A percentile compares a stretch with the other conserved stretches of the same genome.
Conservation (phyloP, 1,140 invertebrate genomes). For the Lucilia sericata region DNA sequence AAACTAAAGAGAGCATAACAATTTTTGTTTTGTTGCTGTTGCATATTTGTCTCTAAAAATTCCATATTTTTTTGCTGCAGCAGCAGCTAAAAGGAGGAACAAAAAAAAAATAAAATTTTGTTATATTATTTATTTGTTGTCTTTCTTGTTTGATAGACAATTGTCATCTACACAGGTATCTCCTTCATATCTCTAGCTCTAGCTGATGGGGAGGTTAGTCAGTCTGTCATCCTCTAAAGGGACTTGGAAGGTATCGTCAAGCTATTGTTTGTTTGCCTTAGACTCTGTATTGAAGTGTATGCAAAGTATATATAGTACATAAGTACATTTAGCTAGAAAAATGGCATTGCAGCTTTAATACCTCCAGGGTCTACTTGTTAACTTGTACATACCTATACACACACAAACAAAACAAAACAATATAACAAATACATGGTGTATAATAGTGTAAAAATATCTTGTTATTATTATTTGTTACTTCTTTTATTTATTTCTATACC, state of each 20-base stretch:
- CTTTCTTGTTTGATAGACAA: conserved; percentile 32
- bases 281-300: not conserved
- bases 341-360: conserved; percentile 38
- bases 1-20: not conserved
- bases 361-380: conserved; percentile 34
- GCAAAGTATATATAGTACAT: no score
- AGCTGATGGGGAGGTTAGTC: not conserved
- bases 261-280: conserved; percentile 25
- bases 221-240: not conserved
- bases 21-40: not conserved
- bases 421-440: not conserved
- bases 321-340: not conserved
- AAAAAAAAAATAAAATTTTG: not conserved
- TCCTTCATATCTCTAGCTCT: no score
- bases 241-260: no score
- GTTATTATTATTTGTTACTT: not conserved
- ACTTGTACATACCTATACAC: not conserved
- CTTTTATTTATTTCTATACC: no score
- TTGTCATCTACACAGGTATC: conserved; percentile 25
- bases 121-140: conserved; percentile 41
- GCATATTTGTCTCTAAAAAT: conserved; percentile 24
- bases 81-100: not conserved
- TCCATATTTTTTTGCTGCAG: not conserved
- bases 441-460: conserved; percentile 18
- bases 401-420: not conserved